Percentiles rank a stretch among this genome's conserved stretches.
Conservation (phyloP, 2,888 invertebrate species). For the Cyaniris semiargus region DNA sequence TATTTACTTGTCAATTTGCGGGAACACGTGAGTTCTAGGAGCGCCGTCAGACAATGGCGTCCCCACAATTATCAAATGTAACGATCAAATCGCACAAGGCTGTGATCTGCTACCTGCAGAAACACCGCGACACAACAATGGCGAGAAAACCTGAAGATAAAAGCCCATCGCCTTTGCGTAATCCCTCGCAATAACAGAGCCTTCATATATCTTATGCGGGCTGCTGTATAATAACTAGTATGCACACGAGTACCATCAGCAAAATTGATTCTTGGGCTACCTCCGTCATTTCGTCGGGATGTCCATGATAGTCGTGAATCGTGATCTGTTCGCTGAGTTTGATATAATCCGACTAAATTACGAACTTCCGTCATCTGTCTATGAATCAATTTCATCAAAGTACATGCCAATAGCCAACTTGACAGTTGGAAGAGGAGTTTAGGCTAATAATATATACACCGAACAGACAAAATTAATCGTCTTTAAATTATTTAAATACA, state of each 20-base stretch:
- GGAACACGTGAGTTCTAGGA: slow-evolving; percentile 1
- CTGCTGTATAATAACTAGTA: not conserved
- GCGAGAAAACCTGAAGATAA: slow-evolving; percentile 36
- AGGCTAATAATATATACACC: too few relatives aligned
- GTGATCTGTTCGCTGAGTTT: too few relatives aligned
- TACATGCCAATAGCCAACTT: too few relatives aligned
- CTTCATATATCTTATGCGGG: not conserved
- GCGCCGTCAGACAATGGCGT: slow-evolving; percentile 6
- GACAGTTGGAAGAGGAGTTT: too few relatives aligned
- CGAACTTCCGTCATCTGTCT: too few relatives aligned
- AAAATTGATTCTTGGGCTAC: not conserved
- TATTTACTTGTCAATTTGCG: slow-evolving; percentile 10
- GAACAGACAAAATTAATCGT: too few relatives aligned
- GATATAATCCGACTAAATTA: too few relatives aligned
- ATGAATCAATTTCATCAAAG: too few relatives aligned
- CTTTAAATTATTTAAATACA: too few relatives aligned
- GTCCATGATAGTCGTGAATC: too few relatives aligned
- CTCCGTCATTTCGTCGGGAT: not conserved
- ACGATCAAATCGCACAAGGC: slow-evolving; percentile 30
- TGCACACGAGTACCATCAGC: not conserved
- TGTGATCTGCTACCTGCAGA: slow-evolving; percentile 22
- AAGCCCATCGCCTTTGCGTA: slow-evolving; percentile 39
- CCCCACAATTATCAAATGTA: slow-evolving; percentile 23
- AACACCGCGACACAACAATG: slow-evolving; percentile 34
- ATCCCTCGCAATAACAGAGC: slow-evolving; percentile 31